Percentiles rank a stretch among this genome's conserved stretches.
Conservation (phyloP, 2,888 invertebrate genomes). For the Drosophila sordidapex region DNA sequence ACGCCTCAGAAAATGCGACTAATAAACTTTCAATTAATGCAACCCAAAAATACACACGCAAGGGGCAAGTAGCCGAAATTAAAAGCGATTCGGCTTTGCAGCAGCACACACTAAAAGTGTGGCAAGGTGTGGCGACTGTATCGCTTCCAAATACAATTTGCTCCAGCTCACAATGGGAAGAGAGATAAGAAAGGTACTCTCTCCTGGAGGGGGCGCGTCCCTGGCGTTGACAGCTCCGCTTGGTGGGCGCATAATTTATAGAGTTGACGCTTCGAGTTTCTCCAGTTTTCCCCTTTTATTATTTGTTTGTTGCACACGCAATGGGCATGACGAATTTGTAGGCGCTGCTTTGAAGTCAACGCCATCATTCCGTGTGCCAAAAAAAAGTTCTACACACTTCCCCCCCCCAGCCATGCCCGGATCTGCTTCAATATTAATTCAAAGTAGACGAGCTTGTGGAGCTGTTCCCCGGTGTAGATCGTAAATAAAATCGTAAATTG, state of each 20-base stretch:
- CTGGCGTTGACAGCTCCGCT: conserved; percentile 70
- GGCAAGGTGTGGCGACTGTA: conserved; percentile 46
- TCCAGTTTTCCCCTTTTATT: conserved; percentile 9
- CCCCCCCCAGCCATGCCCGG: background rate
- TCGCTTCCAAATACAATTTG: conserved; percentile 62
- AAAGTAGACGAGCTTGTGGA: conserved; percentile 10
- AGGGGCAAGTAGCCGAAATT: background rate
- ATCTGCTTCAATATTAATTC: conserved; percentile 21
- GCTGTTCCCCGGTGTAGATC: conserved; percentile 46
- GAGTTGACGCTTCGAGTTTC: conserved; percentile 43
- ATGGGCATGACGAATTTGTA: conserved; percentile 70
- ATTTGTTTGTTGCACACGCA: conserved; percentile 57
- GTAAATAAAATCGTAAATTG: conserved; percentile 81
- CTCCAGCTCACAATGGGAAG: conserved; percentile 61
- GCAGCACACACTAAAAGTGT: conserved; percentile 41
- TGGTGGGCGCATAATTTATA: conserved; percentile 72
- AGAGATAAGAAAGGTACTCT: conserved; percentile 21
- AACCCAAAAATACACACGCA: conserved; percentile 60
- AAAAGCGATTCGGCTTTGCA: background rate
- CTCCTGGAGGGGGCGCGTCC: conserved; percentile 18
- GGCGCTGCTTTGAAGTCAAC: conserved; percentile 71
- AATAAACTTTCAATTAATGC: conserved; percentile 79
- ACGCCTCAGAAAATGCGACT: conserved; percentile 49
- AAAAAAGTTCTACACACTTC: conserved; percentile 8
- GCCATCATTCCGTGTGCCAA: conserved; percentile 21